Conservation (phyloP, 2,113 vertebrate genomes). For the Periophthalmodon schlosseri region DNA sequence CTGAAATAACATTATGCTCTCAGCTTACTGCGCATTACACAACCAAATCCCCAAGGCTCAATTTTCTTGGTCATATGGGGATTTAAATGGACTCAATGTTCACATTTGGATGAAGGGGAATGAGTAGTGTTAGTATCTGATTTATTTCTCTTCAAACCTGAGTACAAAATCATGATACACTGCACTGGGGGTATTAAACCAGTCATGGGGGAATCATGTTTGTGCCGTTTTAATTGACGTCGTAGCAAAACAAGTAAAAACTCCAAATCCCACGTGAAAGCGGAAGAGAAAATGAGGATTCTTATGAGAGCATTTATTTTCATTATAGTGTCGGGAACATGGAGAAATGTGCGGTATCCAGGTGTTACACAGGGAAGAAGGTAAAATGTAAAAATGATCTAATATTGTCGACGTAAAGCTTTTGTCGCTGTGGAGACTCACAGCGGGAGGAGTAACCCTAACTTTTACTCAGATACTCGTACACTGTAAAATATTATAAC, state of each 20-base stretch:
- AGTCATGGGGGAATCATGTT: slow-evolving; percentile 21
- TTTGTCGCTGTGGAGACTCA: too few species aligned
- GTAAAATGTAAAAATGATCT: too few species aligned
- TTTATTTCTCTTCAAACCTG: slow-evolving; percentile 36
- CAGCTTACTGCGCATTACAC: slow-evolving; percentile 50
- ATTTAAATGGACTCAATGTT: slow-evolving; percentile 50
- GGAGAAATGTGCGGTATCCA: slow-evolving; percentile 12
- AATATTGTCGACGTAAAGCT: too few species aligned
- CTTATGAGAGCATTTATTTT: slow-evolving; percentile 36
- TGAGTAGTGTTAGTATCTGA: slow-evolving; percentile 30
- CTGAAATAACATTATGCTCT: slow-evolving; percentile 51
- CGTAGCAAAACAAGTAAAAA: slow-evolving; percentile 27
- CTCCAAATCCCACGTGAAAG: slow-evolving; percentile 39
- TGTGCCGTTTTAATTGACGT: slow-evolving; percentile 49
- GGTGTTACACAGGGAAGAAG: slow-evolving; percentile 28
- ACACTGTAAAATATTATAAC: too few species aligned
- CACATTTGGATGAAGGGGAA: slow-evolving; percentile 40
- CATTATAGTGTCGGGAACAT: slow-evolving; percentile 27
- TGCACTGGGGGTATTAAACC: slow-evolving; percentile 29
- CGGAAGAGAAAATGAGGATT: slow-evolving; percentile 21
- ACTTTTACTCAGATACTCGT: too few species aligned
- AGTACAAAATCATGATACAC: slow-evolving; percentile 8
- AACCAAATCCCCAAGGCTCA: slow-evolving; percentile 48
- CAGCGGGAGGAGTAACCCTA: too few species aligned
- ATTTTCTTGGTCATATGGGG: slow-evolving; percentile 49